Base-by-base conservation (phyloP, 2,888 invertebrate species). In the Monopis laevigella region DNA sequence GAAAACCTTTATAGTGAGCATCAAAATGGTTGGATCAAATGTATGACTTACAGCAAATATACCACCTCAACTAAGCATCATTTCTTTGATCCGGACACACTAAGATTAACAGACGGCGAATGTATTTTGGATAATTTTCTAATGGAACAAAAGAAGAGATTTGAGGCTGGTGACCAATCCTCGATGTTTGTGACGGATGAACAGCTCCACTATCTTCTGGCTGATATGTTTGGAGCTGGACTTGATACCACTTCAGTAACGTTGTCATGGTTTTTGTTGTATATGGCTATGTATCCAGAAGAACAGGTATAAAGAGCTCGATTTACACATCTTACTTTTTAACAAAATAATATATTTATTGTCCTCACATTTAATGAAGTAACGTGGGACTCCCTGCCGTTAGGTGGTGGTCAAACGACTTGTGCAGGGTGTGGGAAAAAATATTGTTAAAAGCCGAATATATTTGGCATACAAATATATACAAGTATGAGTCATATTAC, bases 141-240 rank as follows among this genome's bases (percentile, higher is more conserved):
- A 24, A 53, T 70, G 12, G 89, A 89, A 56, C 85, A 86, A 51
- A 82, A 80, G 52, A 72, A 74, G 46, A 63, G 82, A 45, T 68
- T 63, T 46, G 68, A 62, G 39, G 67, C 50, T 39, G 58, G 61
- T 1, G 75, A 82, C 30, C 72, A 70, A 4, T 58, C 62, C 3
- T 65, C 72, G n/a, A 59, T 62, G 40, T 83, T 82, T 50, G 87
- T 87, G 56, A 85, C 77, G 11, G 82, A 85, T 49, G 81, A 84
- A 41, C 93, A 95, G 58, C 72, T 92, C 55, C 69, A 86, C 50
- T 90, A 88, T 61, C 73, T 93, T 18, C 59, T 93, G 45, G 90
- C 90, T 2, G 95, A 95, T 65, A 75, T 94, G 56, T 92, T 92
- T 56, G 93, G 93, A 0, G 94, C 94, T 10, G 92, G 93, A 3